Evolutionary conservation across 2,888 invertebrate genomes (phyloP), one percentile per base, ranked within the genome.

Genomic region (Heliconius ethilla): DNA sequence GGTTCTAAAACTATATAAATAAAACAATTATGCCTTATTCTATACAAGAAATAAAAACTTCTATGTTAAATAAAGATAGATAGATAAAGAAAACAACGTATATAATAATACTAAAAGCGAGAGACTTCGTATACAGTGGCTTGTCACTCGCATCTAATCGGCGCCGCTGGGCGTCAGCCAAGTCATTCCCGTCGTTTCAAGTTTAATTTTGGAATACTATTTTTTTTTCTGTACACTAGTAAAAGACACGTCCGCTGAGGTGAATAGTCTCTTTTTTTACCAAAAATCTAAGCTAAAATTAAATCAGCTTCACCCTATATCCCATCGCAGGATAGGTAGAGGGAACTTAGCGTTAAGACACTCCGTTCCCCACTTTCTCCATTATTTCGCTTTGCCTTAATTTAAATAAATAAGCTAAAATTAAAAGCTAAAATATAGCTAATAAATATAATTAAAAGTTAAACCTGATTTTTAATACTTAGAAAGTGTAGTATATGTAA

Each of bases 151-250:
- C 83, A 82, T 85, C 82, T 86, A 86, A 88, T 89, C 90, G 87
- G 84, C 85, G 85, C 85, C 84, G 88, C 91, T 94, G 94, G 94
- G 92, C 90, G 89, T 84, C 85, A 88, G 94, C 93, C 93, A 93
- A 94, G 87, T 87, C 88, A 87, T 91, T 91, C 91, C 91, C 92
- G 90, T 87, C 90, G 91, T 89, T 89, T 88, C 88, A 86, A 87
- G 91, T 91, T 93, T 94, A 94, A 92, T 90, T 93, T 94, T 93
- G 91, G 93, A 94, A 89, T 91, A 90, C 87, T 84, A 86, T 90
- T 93, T 93, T 93, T 90, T 93, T 93, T 90, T 91, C 91, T 89
- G 86, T 76, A 79, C 79, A 73, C 63, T 79, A 89, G 89, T 89
- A 78, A 77, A 80, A 89, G 89, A 88, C 88, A 86, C 87, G 86